Base-by-base conservation (phyloP, 2,888 invertebrate species). In the Scotopteryx bipunctaria region DNA sequence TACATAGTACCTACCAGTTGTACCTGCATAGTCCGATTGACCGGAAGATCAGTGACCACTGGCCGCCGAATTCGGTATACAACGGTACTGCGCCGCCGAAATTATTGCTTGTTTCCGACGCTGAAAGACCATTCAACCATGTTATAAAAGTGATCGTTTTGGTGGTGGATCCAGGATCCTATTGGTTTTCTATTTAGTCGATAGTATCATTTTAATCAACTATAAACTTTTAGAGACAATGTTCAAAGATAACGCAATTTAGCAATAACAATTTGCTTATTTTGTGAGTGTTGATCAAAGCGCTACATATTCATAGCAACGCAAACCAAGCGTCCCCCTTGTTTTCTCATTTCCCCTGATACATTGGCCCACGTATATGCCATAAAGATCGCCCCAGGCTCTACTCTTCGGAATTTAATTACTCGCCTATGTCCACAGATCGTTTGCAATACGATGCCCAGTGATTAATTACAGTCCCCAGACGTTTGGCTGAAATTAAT, bases 11-110 rank as follows among this genome's bases (percentile, higher is more conserved):
- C 35, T 50, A 32, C 38, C 35, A 46, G 21, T 45, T 19, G 33
- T 48, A 57, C 59, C 56, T 59, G 60, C 56, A 63, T 47, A 50
- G 52, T 44, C 35, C 38, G 49, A 43, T 38, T 46, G 64, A 76
- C 83, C 88, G 89, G 88, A 89, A 88, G 87, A 88, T 82, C 86
- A 81, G 73, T 84, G 87, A 82, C 87, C 85, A 83, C 65, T 59
- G 65, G 47, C n/a, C 66, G 60, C 81, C 81, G 73, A 86, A 85
- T 86, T 88, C 74, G 81, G 79, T 69, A 58, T 69, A 64, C 84
- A 90, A 90, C 89, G 88, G 89, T 81, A 88, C 84, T 68, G 68
- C 47, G 61, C 63, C 69, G 71, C 72, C 71, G 67, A 78, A 71
- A 82, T 78, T 81, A 78, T 78, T 74, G 75, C 67, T 69, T 63